These are phyloP conservation scores for Limnephilus rhombicus DNA, from an alignment of 2,888 invertebrate genomes.

Conservation along the genomic window DNA sequence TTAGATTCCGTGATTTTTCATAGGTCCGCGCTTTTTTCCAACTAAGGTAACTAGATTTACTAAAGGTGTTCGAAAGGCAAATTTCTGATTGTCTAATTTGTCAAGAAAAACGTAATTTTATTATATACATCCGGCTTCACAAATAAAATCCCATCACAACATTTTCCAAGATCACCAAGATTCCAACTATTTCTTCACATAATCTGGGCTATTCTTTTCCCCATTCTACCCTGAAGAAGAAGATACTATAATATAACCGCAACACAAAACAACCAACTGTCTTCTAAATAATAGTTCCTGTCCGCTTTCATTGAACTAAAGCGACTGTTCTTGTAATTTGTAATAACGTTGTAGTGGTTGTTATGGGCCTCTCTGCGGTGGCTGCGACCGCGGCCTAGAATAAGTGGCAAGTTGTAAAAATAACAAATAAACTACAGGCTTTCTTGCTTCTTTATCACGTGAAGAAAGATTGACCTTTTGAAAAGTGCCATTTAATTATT, in stretches of 20 bases:
- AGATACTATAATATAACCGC: background rate
- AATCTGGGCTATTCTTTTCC: background rate
- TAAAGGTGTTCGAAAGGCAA: no score
- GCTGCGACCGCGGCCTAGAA: background rate
- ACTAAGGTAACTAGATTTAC: no score
- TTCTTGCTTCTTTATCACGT: background rate
- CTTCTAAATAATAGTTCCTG: background rate
- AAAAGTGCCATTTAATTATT: background rate
- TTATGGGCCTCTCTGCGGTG: background rate
- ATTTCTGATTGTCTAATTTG: no score
- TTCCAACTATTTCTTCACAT: background rate
- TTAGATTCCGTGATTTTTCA: no score
- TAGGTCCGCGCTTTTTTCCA: no score
- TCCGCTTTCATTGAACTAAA: constrained; percentile 24
- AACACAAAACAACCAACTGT: background rate
- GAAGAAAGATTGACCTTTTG: background rate
- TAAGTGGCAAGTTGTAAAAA: background rate
- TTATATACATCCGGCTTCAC: no score
- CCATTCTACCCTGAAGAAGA: background rate
- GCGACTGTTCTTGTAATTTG: background rate
- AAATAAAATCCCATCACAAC: no score
- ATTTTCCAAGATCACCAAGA: background rate
- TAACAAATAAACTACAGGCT: background rate
- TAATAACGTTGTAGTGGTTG: background rate
- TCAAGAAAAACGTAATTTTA: no score